Base-by-base conservation (phyloP, 2,888 invertebrate genomes). In the Cerceris ruficornis region DNA sequence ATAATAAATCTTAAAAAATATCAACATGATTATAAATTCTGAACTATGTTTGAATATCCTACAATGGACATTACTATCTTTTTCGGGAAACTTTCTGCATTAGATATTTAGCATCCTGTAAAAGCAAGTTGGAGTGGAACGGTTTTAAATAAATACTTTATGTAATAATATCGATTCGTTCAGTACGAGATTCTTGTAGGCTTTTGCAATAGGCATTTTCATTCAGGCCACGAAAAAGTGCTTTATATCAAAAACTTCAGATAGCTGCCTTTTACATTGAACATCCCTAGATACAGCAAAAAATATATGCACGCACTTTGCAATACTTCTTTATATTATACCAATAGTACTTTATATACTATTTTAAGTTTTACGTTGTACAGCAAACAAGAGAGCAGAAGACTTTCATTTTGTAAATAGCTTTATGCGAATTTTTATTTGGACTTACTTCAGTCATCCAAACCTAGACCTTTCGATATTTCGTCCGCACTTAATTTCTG, bases 391-490 rank as follows among this genome's bases (percentile, higher is more conserved):
- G 80, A 80, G 77, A 77, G 83, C 77, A 59, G 65, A 70, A 72
- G 14, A 72, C 17, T 50, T 49, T 69, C 39, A 54, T 58, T 69
- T 11, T 52, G 39, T 41, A 57, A 57, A 43, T 72, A 57, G 13
- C 68, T 75, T 57, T 39, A 50, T 28, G 49, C 28, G 11, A 11
- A 55, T 13, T 15, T 57, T 58, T 57, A 42, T 28, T 14, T 61
- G n/a, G 58, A 73, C 54, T 81, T 70, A 57, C 64, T 72, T 83
- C 83, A 90, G 64, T 88, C 84, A 6, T 89, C 90, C 54, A 92
- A 86, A 14, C 92, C 92, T 42, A 92, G 88, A 28, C 92, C 92
- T 80, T 88, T 90, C 4, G 92, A 92, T 70, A 92, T 92, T 76
- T 92, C 92, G n/a, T 90, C 90, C 5, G 92, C 92, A 11, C 86